Conservation (phyloP, 2,797 vertebrate genomes). For the Gastrophryne carolinensis region DNA sequence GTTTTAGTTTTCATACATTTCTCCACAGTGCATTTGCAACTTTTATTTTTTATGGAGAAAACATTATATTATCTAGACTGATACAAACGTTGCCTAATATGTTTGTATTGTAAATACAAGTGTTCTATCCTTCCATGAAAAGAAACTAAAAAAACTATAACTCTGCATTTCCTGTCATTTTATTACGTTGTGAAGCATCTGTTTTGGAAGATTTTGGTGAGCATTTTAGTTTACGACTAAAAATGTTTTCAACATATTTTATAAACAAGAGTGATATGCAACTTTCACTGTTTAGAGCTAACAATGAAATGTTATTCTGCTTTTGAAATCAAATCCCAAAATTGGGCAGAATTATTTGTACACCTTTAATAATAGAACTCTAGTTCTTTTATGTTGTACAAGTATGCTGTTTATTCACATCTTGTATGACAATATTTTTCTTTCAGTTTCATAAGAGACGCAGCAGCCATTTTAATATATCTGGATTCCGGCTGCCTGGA, state of each 20-base stretch:
- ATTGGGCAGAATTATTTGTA: neutral
- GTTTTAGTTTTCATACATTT: too few species aligned
- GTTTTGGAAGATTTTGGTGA: neutral
- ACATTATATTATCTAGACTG: too few species aligned
- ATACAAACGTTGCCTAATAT: too few species aligned
- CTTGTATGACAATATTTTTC: neutral
- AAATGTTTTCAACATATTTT: neutral
- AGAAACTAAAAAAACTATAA: neutral
- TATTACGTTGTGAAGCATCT: neutral
- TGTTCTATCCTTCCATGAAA: neutral
- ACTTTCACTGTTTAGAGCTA: neutral
- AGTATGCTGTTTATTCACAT: neutral
- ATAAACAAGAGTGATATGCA: neutral
- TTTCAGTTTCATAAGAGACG: neutral
- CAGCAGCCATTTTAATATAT: too few species aligned
- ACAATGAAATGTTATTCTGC: neutral
- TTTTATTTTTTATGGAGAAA: too few species aligned
- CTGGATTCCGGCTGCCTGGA: too few species aligned
- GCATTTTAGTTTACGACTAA: neutral
- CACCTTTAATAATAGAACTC: neutral
- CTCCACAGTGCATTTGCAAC: too few species aligned
- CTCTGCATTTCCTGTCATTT: neutral
- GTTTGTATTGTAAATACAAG: neutral
- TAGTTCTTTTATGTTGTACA: neutral
- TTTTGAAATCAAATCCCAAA: neutral